These are phyloP conservation scores for Nycticebus coucang DNA, from an alignment of 2,113 vertebrate genomes.

Conservation along the genomic window DNA sequence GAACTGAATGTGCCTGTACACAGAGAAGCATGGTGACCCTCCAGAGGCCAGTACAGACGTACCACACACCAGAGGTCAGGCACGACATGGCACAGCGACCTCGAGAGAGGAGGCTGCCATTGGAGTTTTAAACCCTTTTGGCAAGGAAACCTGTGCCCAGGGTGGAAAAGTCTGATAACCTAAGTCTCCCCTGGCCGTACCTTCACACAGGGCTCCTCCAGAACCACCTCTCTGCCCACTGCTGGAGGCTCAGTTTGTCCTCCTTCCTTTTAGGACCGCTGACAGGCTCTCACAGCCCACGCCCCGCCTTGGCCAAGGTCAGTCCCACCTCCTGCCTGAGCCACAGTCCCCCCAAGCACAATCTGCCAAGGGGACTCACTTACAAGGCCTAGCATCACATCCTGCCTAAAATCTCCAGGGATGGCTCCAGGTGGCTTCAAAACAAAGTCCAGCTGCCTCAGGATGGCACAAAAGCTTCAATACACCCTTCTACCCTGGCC, in stretches of 20 bases:
- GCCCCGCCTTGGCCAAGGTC: neutral
- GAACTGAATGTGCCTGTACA: neutral
- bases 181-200: no score
- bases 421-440: neutral
- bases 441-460: neutral
- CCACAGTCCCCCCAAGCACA: neutral
- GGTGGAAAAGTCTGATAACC: neutral
- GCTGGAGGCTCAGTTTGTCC: neutral
- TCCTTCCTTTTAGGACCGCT: neutral
- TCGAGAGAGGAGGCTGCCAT: neutral
- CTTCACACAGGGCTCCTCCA: neutral
- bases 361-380: neutral
- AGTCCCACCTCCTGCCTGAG: neutral
- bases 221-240: neutral
- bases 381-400: neutral
- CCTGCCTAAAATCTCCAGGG: neutral
- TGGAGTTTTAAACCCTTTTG: neutral
- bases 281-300: neutral
- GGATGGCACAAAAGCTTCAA: neutral
- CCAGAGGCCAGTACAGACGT: neutral
- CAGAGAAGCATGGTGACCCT: neutral
- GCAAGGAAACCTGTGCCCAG: neutral
- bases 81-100: neutral
- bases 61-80: fast-evolving
- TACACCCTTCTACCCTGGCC: neutral